Base-by-base conservation (phyloP, 2,797 vertebrate species). In the Sarcoramphus papa region DNA sequence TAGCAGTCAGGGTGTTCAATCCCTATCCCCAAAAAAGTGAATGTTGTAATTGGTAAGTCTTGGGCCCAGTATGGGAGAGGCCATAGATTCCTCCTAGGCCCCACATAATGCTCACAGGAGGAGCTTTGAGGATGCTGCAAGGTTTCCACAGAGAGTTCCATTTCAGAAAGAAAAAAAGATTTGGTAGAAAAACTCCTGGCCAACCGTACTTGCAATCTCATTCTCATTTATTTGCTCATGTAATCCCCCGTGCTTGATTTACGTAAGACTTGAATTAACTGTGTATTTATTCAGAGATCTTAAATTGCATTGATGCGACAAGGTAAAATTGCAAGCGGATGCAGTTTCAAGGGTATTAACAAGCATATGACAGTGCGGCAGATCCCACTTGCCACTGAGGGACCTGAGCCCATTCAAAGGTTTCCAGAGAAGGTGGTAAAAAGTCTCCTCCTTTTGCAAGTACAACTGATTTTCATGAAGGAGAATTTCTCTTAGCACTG, bases 191-290 rank as follows among this genome's bases (percentile, higher is more conserved):
- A 95, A 75, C 35, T 90, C 79, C 1, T 4, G 88, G 85, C 73
- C 85, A 90, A 48, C 54, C 1, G 0, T 59, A 86, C 87, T 95
- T 93, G 91, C 82, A 78, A 90, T 82, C 91, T 94, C 95, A 86
- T 94, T 92, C 89, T 92, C 92, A 63, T 93, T 84, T 96, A 92
- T 97, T 97, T 97, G 96, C 85, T 86, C 51, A 91, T 95, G 93
- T 97, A 97, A 97, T 97, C 93, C 95, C 89, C 67, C 67, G 89
- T 86, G 94, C 93, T 96, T 97, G 92, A 91, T 95, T 97, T 96
- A 95, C 4, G 79, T 96, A 96, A 97, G 87, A 81, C 87, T 91
- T 84, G 95, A 97, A 96, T 97, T 96, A 96, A 96, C 91, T 84
- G 87, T 85, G 91, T 97, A 91, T 96, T 94, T 97, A 96, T 96